Evolutionary conservation across 2,888 invertebrate genomes (phyloP).

Genomic region (Myopa testacea): DNA sequence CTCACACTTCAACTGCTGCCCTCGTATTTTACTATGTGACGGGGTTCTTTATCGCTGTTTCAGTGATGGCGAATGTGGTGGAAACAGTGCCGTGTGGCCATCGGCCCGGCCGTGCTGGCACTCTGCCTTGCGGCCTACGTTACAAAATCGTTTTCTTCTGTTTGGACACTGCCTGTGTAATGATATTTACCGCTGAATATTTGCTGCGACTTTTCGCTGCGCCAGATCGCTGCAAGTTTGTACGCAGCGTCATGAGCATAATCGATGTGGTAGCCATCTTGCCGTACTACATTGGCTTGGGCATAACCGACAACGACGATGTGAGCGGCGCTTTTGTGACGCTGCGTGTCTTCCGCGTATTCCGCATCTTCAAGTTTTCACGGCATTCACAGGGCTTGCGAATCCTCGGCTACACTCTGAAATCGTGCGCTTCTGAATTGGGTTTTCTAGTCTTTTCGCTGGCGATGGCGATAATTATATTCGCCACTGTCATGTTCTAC

Average conservation of each 20-base stretch:
- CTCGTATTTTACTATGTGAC: conserved; percentile 99
- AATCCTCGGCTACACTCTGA: conserved; percentile 98
- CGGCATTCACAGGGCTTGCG: conserved; percentile 98
- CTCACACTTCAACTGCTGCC: conserved; percentile 98
- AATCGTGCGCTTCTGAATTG: conserved; percentile 98
- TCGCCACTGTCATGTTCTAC: conserved; percentile 99
- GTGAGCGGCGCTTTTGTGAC: conserved; percentile 99
- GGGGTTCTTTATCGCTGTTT: conserved; percentile 99
- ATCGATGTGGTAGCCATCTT: conserved; percentile 99
- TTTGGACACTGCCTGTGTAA: conserved; percentile 98
- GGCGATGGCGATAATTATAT: conserved; percentile 99
- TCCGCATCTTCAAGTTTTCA: conserved; percentile 99
- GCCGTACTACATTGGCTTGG: conserved; percentile 98
- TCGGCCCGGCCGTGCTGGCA: conserved; percentile 86
- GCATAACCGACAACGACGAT: conserved; percentile 97
- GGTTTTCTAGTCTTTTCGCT: conserved; percentile 99
- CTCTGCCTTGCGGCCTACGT: conserved; percentile 94
- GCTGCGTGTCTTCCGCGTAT: conserved; percentile 97
- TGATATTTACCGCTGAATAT: conserved; percentile 99
- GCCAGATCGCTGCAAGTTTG: conserved; percentile 98
- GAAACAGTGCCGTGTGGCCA: conserved; percentile 76
- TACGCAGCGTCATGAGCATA: conserved; percentile 98
- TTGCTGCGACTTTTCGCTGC: conserved; percentile 95
- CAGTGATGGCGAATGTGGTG: conserved; percentile 98
- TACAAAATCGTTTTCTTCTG: conserved; percentile 99